Evolutionary conservation across 2,113 vertebrate genomes (phyloP).

Genomic region (Callaeas wilsoni): DNA sequence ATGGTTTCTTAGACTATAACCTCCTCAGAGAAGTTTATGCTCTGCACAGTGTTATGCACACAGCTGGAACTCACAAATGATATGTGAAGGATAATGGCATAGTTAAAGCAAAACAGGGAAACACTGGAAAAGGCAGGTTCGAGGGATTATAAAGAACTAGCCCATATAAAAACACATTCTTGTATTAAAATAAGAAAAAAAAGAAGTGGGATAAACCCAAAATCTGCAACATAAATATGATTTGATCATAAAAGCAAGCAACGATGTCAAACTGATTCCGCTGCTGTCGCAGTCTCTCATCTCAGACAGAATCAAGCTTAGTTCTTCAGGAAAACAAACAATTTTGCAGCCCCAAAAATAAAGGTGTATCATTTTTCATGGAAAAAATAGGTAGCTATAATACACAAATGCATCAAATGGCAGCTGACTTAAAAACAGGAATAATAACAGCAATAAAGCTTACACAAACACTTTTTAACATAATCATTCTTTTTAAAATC

Average conservation of each 20-base stretch:
- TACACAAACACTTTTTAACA: neutral
- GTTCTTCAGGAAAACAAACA: neutral
- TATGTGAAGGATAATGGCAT: conserved; percentile 13
- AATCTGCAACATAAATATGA: neutral
- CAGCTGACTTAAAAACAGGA: neutral
- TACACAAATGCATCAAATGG: neutral
- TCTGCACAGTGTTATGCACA: conserved; percentile 35
- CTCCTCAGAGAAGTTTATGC: conserved; percentile 4
- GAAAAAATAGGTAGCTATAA: neutral
- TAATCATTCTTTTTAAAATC: neutral
- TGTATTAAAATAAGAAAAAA: neutral
- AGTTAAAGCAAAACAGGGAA: conserved; percentile 34
- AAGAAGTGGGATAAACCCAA: neutral
- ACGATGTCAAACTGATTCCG: neutral
- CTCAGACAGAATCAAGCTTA: neutral
- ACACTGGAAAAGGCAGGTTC: neutral
- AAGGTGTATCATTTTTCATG: neutral
- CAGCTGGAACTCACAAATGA: conserved; percentile 53
- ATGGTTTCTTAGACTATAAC: conserved; percentile 41
- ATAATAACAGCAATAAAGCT: neutral
- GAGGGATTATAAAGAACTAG: conserved; percentile 17
- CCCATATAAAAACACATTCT: neutral
- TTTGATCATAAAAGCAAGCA: neutral
- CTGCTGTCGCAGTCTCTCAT: neutral
- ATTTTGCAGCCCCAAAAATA: neutral